A percentile compares a stretch with the other conserved stretches of the same genome.
Evolutionary conservation across 2,797 vertebrate species (phyloP).

Genomic region (Delichon dasypus): DNA sequence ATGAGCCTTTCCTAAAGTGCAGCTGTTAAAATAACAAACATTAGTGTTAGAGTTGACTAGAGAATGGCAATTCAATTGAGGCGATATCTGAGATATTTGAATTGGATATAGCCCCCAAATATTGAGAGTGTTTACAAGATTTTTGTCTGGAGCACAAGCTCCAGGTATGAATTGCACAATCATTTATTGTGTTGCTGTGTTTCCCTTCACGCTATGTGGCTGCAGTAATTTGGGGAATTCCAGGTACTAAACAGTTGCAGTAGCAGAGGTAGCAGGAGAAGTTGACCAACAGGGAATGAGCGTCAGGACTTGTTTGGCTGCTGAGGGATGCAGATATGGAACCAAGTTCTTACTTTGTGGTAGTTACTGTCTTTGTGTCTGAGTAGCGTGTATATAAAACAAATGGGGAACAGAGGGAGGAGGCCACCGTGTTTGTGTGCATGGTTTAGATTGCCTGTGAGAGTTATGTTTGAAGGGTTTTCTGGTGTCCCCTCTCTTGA

Average conservation of each 20-base stretch:
- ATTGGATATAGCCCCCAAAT: slow-evolving; percentile 17
- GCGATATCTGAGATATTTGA: neutral
- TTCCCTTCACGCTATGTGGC: neutral
- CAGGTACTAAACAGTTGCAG: neutral
- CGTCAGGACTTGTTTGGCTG: accelerated
- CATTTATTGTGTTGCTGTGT: neutral
- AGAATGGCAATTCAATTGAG: slow-evolving; percentile 27
- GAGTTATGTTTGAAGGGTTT: neutral
- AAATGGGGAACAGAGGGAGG: neutral
- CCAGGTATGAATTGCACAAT: neutral
- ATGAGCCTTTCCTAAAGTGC: slow-evolving; percentile 24
- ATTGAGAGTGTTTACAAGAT: neutral
- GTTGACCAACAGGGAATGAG: neutral
- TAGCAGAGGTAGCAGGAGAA: neutral
- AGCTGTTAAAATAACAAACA: slow-evolving; percentile 44
- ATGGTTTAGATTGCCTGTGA: neutral
- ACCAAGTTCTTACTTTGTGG: neutral
- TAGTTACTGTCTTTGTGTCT: neutral
- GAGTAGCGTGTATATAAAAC: neutral
- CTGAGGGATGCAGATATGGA: accelerated
- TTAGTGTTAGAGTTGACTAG: slow-evolving; percentile 29
- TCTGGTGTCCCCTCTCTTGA: neutral
- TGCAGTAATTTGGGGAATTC: neutral
- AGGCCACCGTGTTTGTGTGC: neutral
- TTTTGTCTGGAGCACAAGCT: neutral